These are phyloP conservation scores for Borostomias antarcticus DNA, from an alignment of 2,797 vertebrate genomes.

Conservation along the genomic window DNA sequence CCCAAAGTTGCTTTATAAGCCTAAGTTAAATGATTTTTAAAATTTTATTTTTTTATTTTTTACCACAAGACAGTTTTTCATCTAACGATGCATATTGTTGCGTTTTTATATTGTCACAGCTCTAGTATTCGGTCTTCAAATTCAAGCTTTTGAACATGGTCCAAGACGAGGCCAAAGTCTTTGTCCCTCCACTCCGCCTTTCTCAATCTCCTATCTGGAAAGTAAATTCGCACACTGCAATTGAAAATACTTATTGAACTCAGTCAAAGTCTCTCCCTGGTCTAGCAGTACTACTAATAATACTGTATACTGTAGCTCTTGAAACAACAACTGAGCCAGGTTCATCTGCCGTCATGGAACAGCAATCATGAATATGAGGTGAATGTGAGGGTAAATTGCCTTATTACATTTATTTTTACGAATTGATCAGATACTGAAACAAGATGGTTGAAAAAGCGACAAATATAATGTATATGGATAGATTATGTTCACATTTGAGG, in stretches of 20 bases:
- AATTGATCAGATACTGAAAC: no score
- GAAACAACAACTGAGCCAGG: background rate
- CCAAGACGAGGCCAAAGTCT: constrained; percentile 22
- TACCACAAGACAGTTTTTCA: no score
- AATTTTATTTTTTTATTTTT: no score
- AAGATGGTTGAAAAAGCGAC: no score
- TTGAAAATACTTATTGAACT: constrained; percentile 23
- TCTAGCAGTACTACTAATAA: background rate
- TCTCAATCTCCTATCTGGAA: constrained; percentile 6
- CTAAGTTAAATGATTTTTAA: no score
- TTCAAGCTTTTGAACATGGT: constrained; percentile 24
- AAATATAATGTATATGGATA: no score
- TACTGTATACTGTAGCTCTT: constrained; percentile 9
- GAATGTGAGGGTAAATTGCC: constrained; percentile 1
- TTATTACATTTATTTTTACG: background rate
- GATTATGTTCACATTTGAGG: no score
- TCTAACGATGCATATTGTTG: no score
- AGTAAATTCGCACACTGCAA: constrained; percentile 22
- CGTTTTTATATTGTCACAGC: no score
- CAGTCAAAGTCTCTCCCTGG: background rate
- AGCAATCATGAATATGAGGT: constrained; percentile 3
- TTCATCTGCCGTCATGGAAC: background rate
- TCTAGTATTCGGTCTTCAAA: no score
- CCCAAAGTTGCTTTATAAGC: no score
- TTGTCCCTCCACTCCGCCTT: constrained; percentile 20